Evolutionary conservation across 2,797 vertebrate species (phyloP).

Genomic region (Gallinago nigripennis): DNA sequence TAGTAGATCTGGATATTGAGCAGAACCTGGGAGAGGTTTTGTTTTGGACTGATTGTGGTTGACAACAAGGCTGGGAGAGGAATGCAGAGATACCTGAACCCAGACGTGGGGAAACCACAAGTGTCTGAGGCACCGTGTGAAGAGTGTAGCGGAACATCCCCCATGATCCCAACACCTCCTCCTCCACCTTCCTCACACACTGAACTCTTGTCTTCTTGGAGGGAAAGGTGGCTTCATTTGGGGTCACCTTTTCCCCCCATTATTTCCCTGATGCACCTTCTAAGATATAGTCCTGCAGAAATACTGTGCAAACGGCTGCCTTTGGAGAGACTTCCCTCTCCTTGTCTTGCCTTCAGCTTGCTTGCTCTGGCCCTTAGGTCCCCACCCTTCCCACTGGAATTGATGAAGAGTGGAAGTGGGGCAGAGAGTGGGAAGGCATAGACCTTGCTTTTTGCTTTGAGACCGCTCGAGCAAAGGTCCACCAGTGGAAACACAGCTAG

Average conservation of each 20-base stretch:
- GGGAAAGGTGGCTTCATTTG: not conserved
- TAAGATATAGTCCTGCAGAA: not conserved
- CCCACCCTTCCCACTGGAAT: not conserved
- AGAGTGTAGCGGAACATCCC: not conserved
- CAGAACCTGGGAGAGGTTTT: not conserved
- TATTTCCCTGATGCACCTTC: not conserved
- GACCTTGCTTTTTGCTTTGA: not conserved
- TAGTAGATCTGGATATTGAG: not conserved
- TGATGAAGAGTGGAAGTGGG: not conserved
- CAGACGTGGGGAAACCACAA: not conserved
- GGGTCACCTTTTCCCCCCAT: not conserved
- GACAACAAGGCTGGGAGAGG: not conserved
- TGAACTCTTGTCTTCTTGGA: not conserved
- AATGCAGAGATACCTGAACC: not conserved
- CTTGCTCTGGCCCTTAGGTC: not conserved
- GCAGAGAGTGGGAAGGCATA: accelerated
- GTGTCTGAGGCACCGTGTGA: not conserved
- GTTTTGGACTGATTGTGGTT: not conserved
- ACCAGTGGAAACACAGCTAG: not conserved
- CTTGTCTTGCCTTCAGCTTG: not conserved
- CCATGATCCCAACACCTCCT: not conserved
- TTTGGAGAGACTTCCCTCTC: not conserved
- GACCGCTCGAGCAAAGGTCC: accelerated
- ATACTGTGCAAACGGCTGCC: not conserved
- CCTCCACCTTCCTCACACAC: not conserved